Base-by-base conservation (phyloP, 2,888 invertebrate genomes). In the Drosophila limbata region DNA sequence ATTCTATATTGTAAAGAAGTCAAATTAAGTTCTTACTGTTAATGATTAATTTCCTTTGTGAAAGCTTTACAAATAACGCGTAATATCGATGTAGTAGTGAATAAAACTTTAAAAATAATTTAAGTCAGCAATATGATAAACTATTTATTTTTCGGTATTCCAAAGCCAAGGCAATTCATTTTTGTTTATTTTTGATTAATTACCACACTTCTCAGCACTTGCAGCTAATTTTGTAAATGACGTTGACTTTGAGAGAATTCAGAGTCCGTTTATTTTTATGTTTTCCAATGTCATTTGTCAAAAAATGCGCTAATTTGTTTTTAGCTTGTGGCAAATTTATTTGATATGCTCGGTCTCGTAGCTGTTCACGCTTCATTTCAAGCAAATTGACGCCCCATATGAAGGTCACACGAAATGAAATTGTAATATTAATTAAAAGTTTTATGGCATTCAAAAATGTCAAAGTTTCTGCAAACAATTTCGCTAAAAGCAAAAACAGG, bases 381-480 rank as follows among this genome's bases (percentile, higher is more conserved):
- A 9, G 13, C 42, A 72, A 77, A 64, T 74, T 69, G 67, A 42
- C 45, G 53, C 25, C 44, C 59, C 44, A 40, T 11, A 21, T 40
- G 55, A 62, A 73, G 67, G 70, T 55, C 55, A 17, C 21, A 6
- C 1, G 9, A 62, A 50, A 71, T 73, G 50, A 61, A 73, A 65
- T 70, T 70, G 56, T 61, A 77, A 76, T 83, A 80, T 57, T 77
- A 78, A 84, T 84, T 78, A 76, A 84, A 83, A 85, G 67, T 82
- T 65, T 57, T 37, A 51, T 42, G 66, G 47, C 57, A 59, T 47
- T 67, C 53, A 37, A 40, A 67, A 57, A 68, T 65, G 59, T 44
- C 25, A 76, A 76, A 72, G 51, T 44, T 65, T 72, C 19, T 47
- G 37, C 52, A 68, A 69, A 61, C 59, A 69, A 81, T 84, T 81